phyloP scores from a whole-genome alignment of 1,140 invertebrate genomes.

The Halyomorpha halys region DNA sequence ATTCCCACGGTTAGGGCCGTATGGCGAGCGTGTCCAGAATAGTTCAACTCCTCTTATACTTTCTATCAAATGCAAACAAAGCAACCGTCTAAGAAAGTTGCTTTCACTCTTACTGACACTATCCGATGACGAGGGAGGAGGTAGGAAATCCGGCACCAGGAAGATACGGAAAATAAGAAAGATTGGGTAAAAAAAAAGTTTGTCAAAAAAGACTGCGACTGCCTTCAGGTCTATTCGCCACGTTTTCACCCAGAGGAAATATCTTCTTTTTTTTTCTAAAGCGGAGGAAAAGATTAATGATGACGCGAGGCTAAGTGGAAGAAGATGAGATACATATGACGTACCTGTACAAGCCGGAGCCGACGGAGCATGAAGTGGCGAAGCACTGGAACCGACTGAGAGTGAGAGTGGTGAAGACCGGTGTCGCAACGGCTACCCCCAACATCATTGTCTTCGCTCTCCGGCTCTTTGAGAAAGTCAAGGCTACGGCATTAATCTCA shows the following conservation, averaged over 20 bases:
- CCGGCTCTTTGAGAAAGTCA: background rate
- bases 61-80: constrained; percentile 6
- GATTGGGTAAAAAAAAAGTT: too few relatives aligned
- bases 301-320: too few relatives aligned
- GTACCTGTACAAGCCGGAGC: background rate
- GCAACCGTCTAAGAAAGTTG: background rate
- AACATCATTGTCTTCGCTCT: background rate
- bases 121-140: too few relatives aligned
- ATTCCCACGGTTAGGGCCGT: too few relatives aligned
- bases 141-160: too few relatives aligned
- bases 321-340: background rate
- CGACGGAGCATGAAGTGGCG: constrained; percentile 12
- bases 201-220: too few relatives aligned
- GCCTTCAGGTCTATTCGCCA: too few relatives aligned
- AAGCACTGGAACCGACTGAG: background rate
- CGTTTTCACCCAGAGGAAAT: too few relatives aligned
- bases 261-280: too few relatives aligned
- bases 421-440: background rate
- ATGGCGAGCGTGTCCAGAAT: background rate
- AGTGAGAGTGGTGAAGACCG: constrained; percentile 3
- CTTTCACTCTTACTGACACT: background rate
- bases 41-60: background rate
- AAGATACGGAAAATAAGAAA: too few relatives aligned
- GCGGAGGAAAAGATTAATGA: too few relatives aligned
- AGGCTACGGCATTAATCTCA: too few relatives aligned